Conservation (phyloP, 2,113 vertebrate species). For the Salvelinus alpinus region DNA sequence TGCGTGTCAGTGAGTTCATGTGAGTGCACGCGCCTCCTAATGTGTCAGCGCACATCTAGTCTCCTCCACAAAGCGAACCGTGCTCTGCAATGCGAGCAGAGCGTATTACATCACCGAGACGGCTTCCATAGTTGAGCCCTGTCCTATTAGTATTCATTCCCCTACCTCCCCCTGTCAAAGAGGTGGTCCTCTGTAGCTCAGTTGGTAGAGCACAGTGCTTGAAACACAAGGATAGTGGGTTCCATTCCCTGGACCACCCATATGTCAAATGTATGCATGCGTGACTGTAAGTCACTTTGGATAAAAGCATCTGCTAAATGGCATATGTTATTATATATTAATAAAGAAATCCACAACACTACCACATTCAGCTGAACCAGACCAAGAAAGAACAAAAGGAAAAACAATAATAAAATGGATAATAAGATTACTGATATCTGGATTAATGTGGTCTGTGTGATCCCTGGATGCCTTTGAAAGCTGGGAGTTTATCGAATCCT, state of each 20-base stretch:
- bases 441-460: conserved; percentile 1
- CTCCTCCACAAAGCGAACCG: not conserved
- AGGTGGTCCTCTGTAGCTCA: too few species aligned
- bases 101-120: conserved; percentile 6
- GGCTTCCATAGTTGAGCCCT: conserved; percentile 16
- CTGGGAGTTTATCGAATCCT: conserved; percentile 13
- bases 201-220: too few species aligned
- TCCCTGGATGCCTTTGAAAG: conserved; percentile 11
- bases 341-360: conserved; percentile 12
- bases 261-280: too few species aligned
- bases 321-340: too few species aligned
- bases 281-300: too few species aligned
- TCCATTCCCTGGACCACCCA: too few species aligned
- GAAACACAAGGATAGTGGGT: too few species aligned
- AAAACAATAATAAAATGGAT: not conserved
- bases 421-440: conserved; percentile 8
- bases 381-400: not conserved
- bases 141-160: conserved; percentile 46
- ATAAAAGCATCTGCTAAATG: too few species aligned
- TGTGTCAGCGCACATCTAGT: conserved; percentile 14
- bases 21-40: not conserved
- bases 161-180: conserved; percentile 12
- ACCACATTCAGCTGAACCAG: not conserved
- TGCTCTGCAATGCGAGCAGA: not conserved
- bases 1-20: not conserved